Evolutionary conservation across 2,888 invertebrate species (phyloP).

Genomic region (Taenaris catops): DNA sequence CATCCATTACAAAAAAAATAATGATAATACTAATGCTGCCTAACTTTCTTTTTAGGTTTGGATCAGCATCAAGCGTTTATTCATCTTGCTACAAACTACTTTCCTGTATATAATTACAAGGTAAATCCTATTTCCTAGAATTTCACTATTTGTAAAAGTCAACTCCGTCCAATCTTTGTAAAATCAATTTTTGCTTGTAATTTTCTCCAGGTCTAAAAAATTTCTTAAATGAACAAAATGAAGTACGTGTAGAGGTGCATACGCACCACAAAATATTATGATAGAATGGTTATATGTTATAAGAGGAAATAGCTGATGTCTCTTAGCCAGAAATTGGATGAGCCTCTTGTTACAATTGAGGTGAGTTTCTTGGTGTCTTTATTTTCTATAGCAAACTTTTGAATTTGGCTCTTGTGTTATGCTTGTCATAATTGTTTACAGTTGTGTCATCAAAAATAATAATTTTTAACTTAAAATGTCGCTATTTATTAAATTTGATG

Average conservation of each 20-base stretch:
- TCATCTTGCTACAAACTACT: slow-evolving; percentile 16
- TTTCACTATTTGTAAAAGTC: background rate
- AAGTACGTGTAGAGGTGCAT: slow-evolving; percentile 61
- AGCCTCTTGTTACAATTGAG: slow-evolving; percentile 79
- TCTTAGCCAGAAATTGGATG: slow-evolving; percentile 77
- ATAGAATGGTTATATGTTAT: slow-evolving; percentile 70
- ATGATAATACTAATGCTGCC: no score
- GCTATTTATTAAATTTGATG: no score
- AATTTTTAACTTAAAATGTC: no score
- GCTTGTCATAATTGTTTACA: no score
- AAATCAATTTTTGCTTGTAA: slow-evolving; percentile 22
- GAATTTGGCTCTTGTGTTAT: no score
- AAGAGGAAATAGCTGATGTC: slow-evolving; percentile 79
- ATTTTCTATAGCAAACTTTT: no score
- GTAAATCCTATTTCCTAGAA: slow-evolving; percentile 21
- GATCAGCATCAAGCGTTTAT: slow-evolving; percentile 1
- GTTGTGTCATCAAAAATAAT: no score
- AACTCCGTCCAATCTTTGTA: slow-evolving; percentile 10
- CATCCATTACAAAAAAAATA: no score
- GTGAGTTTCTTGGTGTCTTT: slow-evolving; percentile 44
- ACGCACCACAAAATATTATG: slow-evolving; percentile 70
- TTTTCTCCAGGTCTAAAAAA: slow-evolving; percentile 60
- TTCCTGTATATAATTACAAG: slow-evolving; percentile 29
- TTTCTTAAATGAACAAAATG: slow-evolving; percentile 54
- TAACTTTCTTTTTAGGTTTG: no score